phyloP scores from a whole-genome alignment of 2,797 vertebrate genomes.

The Schizothorax lantsangensis region DNA sequence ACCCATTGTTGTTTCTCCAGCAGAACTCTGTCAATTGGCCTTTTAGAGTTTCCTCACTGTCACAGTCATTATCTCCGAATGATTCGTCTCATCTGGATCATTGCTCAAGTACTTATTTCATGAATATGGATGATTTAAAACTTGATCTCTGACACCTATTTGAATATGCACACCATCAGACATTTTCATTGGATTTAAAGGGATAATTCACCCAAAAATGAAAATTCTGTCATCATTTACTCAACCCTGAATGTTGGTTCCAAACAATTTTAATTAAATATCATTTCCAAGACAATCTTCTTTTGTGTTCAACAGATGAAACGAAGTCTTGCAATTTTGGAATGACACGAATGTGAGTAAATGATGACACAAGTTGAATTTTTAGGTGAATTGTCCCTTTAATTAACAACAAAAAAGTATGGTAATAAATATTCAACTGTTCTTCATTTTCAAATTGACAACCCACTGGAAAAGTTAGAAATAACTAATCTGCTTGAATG shows the following conservation, averaged over 20 bases:
- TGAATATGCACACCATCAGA: conserved; percentile 47
- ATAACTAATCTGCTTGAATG: not conserved
- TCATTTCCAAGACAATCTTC: not conserved
- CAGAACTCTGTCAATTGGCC: conserved; percentile 49
- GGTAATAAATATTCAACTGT: not conserved
- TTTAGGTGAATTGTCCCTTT: not conserved
- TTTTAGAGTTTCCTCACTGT: conserved; percentile 34
- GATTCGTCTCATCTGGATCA: conserved; percentile 46
- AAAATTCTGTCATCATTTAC: not conserved
- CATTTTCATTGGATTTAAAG: not conserved
- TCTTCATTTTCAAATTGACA: not conserved
- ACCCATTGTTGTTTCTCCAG: conserved; percentile 48
- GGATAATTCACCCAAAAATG: not conserved
- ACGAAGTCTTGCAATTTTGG: not conserved
- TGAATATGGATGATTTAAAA: conserved; percentile 51
- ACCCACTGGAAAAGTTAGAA: conserved; percentile 1
- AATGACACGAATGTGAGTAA: not conserved
- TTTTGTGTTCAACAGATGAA: not conserved
- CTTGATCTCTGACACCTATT: conserved; percentile 51
- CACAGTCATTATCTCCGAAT: conserved; percentile 52
- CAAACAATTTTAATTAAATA: not conserved
- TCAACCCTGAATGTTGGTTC: not conserved
- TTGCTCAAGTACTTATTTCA: conserved; percentile 37
- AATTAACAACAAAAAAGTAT: not conserved
- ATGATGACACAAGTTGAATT: not conserved